Evolutionary conservation across 2,797 vertebrate genomes (phyloP).

Genomic region (Eulemur coronatus): DNA sequence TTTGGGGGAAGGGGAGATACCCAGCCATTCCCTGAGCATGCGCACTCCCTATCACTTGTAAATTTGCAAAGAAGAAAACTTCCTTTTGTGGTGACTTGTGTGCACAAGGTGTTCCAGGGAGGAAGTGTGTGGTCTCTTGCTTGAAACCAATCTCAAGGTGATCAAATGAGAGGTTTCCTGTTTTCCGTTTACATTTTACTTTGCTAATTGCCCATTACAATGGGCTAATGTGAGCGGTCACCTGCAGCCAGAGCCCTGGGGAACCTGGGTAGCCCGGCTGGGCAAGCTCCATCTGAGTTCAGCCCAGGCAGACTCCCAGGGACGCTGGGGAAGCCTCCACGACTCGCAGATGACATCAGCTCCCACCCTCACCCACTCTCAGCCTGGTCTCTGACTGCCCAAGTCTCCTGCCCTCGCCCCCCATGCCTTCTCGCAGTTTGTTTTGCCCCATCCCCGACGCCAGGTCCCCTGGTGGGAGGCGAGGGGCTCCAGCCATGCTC

Average conservation of each 20-base stretch:
- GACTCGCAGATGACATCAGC: neutral
- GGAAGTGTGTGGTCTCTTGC: neutral
- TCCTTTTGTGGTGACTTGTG: neutral
- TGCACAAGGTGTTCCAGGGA: neutral
- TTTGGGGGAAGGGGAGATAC: neutral
- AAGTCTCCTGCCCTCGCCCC: neutral
- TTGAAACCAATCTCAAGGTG: neutral
- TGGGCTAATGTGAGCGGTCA: neutral
- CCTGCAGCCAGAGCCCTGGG: neutral
- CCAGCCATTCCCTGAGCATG: accelerated
- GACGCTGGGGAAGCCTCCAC: neutral
- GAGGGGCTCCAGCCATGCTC: neutral
- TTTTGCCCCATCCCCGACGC: neutral
- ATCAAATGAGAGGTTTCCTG: neutral
- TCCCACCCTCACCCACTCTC: accelerated
- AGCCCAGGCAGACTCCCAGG: neutral
- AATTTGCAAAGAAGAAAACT: neutral
- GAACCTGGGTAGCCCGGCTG: neutral
- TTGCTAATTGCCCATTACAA: neutral
- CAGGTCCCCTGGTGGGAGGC: neutral
- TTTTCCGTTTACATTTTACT: neutral
- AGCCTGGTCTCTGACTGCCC: neutral
- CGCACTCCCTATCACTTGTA: neutral
- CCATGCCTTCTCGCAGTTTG: neutral
- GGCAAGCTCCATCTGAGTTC: neutral